These are phyloP conservation scores for Triplophysa siluroides DNA, from an alignment of 2,113 vertebrate genomes.

Conservation along the genomic window DNA sequence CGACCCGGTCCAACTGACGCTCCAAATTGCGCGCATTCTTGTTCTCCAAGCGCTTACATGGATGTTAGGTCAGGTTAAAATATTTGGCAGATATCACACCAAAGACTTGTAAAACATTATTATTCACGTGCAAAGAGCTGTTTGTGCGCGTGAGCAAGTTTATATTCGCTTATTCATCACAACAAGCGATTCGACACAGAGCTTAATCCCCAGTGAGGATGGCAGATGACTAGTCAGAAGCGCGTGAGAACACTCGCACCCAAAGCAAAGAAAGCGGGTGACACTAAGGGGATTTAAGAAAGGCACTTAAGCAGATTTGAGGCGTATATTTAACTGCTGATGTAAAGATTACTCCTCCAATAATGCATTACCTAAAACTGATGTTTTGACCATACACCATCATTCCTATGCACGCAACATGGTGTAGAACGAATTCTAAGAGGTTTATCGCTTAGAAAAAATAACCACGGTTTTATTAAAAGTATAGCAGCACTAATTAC, in stretches of 20 bases:
- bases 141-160: conserved; percentile 85
- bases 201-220: conserved; percentile 69
- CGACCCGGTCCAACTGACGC: conserved; percentile 80
- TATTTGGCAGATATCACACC: conserved; percentile 65
- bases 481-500: too few relatives aligned
- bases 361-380: background rate
- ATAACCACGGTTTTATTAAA: too few relatives aligned
- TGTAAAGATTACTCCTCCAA: conserved; percentile 2
- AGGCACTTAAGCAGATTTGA: background rate
- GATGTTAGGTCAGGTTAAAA: conserved; percentile 66
- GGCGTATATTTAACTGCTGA: background rate
- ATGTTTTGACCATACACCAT: background rate
- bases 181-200: conserved; percentile 85
- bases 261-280: background rate
- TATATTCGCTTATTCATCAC: conserved; percentile 89
- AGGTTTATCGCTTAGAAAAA: background rate
- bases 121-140: conserved; percentile 84
- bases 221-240: conserved; percentile 70
- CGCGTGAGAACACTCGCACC: conserved; percentile 73
- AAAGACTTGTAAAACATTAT: conserved; percentile 80
- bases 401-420: background rate
- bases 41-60: conserved; percentile 69
- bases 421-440: background rate
- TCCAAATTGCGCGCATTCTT: conserved; percentile 79
- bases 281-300: conserved; percentile 17